These are phyloP conservation scores for Holothuria scabra DNA, from an alignment of 53 echinoderm and acorn worm species.

Conservation along the genomic window DNA sequence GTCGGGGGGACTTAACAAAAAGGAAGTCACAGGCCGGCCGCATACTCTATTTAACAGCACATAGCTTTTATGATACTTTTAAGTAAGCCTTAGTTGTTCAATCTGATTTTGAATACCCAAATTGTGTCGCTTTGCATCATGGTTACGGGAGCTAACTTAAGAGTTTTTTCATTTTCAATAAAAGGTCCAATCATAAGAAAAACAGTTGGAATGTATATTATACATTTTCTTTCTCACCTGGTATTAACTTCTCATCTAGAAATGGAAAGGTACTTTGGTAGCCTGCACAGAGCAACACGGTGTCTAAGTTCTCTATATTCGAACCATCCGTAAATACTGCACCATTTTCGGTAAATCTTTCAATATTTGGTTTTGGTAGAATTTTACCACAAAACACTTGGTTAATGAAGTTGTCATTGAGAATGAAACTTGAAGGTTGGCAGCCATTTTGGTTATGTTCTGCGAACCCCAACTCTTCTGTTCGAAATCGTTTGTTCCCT, in stretches of 20 bases:
- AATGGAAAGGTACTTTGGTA: not conserved
- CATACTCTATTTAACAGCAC: too few species aligned
- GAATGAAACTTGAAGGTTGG: not conserved
- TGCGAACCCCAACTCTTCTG: conserved; percentile 12
- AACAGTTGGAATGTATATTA: too few species aligned
- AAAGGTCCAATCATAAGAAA: too few species aligned
- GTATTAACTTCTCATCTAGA: not conserved
- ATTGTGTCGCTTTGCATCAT: too few species aligned
- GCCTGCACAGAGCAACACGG: conserved; percentile 19
- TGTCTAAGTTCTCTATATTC: conserved; percentile 6
- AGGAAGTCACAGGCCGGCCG: too few species aligned
- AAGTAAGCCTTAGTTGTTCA: too few species aligned
- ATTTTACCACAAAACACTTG: conserved; percentile 33
- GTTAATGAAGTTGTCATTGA: conserved; percentile 39
- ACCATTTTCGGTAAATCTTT: conserved; percentile 1
- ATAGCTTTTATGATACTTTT: too few species aligned
- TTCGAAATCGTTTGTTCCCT: not conserved
- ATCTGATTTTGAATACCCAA: too few species aligned
- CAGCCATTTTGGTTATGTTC: not conserved
- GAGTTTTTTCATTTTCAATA: too few species aligned
- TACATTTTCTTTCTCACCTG: conserved; percentile 6
- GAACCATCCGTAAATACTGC: conserved; percentile 34
- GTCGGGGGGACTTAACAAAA: too few species aligned
- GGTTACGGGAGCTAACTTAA: too few species aligned
- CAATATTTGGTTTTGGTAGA: conserved; percentile 1